A percentile compares a stretch with the other conserved stretches of the same genome.
These are phyloP conservation scores for Globia sparganii DNA, from an alignment of 2,888 invertebrate species.

Conservation along the genomic window DNA sequence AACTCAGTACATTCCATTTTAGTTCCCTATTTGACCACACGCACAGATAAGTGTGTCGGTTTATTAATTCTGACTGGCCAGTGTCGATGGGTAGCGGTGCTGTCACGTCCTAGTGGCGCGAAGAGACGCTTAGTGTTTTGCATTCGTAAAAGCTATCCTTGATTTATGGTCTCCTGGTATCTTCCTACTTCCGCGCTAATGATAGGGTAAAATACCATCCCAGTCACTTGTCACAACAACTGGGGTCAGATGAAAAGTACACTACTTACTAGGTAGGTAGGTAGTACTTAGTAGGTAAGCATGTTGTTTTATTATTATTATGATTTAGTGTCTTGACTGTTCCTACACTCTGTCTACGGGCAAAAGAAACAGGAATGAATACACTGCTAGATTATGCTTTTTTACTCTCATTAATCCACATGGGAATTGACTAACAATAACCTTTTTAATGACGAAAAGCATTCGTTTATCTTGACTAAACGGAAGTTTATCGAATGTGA, in stretches of 20 bases:
- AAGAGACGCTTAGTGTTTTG: constrained; percentile 41
- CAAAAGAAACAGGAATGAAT: background rate
- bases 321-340: background rate
- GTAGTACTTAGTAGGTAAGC: too few species aligned
- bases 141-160: constrained; percentile 45
- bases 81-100: constrained; percentile 30
- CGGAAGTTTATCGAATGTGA: background rate
- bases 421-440: background rate
- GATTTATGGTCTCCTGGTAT: constrained; percentile 45
- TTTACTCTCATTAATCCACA: background rate
- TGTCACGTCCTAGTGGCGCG: constrained; percentile 43
- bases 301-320: background rate
- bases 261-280: too few species aligned
- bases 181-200: constrained; percentile 22
- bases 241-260: background rate
- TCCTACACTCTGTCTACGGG: background rate
- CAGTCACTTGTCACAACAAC: background rate
- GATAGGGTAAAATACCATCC: background rate
- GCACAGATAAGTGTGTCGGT: constrained; percentile 9
- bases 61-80: constrained; percentile 44
- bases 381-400: background rate
- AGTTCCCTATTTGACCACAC: constrained; percentile 39
- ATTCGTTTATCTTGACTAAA: background rate
- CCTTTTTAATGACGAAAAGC: background rate
- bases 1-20: constrained; percentile 32